Evolutionary conservation across 1,140 invertebrate species (phyloP).

Genomic region (Acromyrmex echinatior): DNA sequence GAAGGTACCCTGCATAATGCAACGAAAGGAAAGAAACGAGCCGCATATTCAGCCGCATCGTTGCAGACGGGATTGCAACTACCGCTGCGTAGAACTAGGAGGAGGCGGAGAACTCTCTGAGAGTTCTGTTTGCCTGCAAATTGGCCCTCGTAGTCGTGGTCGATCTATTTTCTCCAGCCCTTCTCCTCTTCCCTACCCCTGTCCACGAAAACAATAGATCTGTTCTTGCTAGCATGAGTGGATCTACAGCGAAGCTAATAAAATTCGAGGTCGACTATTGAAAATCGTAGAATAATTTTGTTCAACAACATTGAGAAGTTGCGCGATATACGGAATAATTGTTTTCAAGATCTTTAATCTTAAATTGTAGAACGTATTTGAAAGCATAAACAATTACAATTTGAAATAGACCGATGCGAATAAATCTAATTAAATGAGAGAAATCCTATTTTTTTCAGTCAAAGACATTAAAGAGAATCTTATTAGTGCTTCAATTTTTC

Average conservation of each 20-base stretch:
- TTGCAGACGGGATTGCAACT: constrained; percentile 44
- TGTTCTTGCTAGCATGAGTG: constrained; percentile 22
- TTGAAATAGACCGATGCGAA: background rate
- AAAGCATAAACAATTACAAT: background rate
- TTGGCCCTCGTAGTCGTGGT: constrained; percentile 29
- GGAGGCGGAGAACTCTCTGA: constrained; percentile 21
- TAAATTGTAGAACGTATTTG: background rate
- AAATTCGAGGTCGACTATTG: constrained; percentile 5
- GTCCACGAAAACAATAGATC: constrained; percentile 35
- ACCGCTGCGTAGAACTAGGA: background rate
- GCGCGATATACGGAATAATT: background rate
- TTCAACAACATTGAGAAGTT: background rate
- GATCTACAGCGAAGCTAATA: constrained; percentile 17
- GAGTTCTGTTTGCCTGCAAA: constrained; percentile 49
- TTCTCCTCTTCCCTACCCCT: background rate
- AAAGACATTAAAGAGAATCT: no score
- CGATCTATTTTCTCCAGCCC: constrained; percentile 46
- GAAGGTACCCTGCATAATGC: constrained; percentile 47
- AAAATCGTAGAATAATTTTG: background rate
- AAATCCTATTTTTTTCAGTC: no score
- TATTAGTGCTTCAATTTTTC: no score
- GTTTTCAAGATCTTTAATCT: background rate
- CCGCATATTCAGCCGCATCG: constrained; percentile 46
- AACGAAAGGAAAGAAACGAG: constrained; percentile 30
- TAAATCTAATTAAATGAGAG: no score